Evolutionary conservation across 30 jellyfish, hydroid and myxozoan genomes (phyloP), one percentile per base, ranked within the genome.

Genomic region (Morbakka virulenta): DNA sequence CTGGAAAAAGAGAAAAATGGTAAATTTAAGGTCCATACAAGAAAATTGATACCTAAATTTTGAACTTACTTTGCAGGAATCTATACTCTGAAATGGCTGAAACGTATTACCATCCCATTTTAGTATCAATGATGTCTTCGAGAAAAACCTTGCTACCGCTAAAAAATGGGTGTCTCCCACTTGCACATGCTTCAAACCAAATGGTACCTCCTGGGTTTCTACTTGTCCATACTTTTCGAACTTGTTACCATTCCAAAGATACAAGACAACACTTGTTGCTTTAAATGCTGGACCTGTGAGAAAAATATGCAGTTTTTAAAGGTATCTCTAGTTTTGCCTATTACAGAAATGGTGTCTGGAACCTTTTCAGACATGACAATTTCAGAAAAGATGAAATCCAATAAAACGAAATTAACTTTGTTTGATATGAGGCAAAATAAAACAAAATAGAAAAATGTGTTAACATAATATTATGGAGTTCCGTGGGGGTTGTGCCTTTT

Each of bases 61-160:
- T n/a, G 21, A 13, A 57, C 82, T 57, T 70, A 92, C 98, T 93
- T 78, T 31, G 52, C 91, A 80, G 11, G 98, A 78, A 3, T 27
- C 93, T 24, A 92, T 65, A 4, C 35, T 36, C 74, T 92, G 98
- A 51, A 67, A 76, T 25, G 64, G 52, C 34, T 81, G 82, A 67
- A 92, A 92, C 17, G 96, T 79, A 31, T 68, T 80, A 4, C 98
- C 98, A 74, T 92, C 89, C 98, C 98, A 92, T 35, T 86, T 83
- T 27, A 92, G 73, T 35, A 92, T 79, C 25, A 84, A 24, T 1
- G 98, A 84, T 24, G 91, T 84, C 22, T 66, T 32, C 17, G 35
- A 47, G 72, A 69, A 74, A 87, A 33, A 92, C 23, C 79, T 65
- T 1, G 95, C 96, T 0, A 92, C 95, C 0, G 95, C 96, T 64